These are phyloP conservation scores for Eristalis pertinax DNA, from an alignment of 2,888 invertebrate species.

Conservation along the genomic window DNA sequence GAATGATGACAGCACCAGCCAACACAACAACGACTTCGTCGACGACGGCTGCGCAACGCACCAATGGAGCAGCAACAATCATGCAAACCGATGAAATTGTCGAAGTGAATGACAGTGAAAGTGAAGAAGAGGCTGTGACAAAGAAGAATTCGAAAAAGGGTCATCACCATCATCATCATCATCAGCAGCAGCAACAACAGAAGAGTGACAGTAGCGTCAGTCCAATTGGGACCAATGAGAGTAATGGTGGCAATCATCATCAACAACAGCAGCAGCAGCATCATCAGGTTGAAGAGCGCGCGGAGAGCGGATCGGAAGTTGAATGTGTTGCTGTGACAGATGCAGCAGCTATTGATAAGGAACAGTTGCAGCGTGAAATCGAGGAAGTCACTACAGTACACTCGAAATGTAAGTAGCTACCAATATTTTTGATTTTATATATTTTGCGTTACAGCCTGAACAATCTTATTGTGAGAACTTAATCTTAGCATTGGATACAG, in stretches of 20 bases:
- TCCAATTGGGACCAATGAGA: slow-evolving; percentile 47
- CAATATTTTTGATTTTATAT: not conserved
- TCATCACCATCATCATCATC: slow-evolving; percentile 12
- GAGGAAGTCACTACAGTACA: slow-evolving; percentile 77
- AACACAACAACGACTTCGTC: slow-evolving; percentile 24
- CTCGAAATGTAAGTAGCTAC: slow-evolving; percentile 74
- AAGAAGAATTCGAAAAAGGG: slow-evolving; percentile 63
- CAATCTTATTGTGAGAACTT: too few species aligned
- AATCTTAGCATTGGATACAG: not conserved
- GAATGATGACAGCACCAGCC: slow-evolving; percentile 38
- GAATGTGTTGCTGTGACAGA: slow-evolving; percentile 62
- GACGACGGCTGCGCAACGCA: slow-evolving; percentile 45
- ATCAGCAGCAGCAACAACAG: slow-evolving; percentile 16
- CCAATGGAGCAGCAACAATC: slow-evolving; percentile 46
- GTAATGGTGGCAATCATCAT: slow-evolving; percentile 48
- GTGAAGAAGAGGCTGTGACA: slow-evolving; percentile 72
- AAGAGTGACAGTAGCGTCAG: slow-evolving; percentile 72
- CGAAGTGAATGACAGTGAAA: slow-evolving; percentile 76
- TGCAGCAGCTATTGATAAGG: slow-evolving; percentile 70
- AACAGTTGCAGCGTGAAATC: slow-evolving; percentile 75
- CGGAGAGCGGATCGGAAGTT: slow-evolving; percentile 65
- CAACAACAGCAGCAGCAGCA: slow-evolving; percentile 37
- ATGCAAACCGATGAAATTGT: slow-evolving; percentile 73
- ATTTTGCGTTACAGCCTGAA: too few species aligned
- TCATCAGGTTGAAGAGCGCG: slow-evolving; percentile 49